Base-by-base conservation (phyloP, 2,888 invertebrate genomes). In the Oscheius sp. region DNA sequence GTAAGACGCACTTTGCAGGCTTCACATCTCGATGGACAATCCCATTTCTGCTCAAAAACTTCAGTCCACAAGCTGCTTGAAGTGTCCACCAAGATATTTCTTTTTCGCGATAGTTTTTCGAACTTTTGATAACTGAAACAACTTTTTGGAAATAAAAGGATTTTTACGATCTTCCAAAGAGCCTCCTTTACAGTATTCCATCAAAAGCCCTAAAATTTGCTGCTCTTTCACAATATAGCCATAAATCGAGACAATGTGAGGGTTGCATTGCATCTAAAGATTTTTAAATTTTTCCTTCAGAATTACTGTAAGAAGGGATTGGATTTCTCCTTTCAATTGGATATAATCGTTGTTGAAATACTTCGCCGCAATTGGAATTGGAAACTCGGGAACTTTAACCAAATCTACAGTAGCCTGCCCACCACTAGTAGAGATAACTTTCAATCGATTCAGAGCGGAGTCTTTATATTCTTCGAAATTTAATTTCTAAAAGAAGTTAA, bases 101-200 rank as follows among this genome's bases (percentile, higher is more conserved):
- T 15, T 2, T 29, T 29, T 52, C 27, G 0, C 10, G 0, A n/a
- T 52, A 52, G 0, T 27, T 25, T 3, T 27, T 52, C 29, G 5
- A 20, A 48, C 20, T 52, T 6, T 52, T 27, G n/a, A 52, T 27
- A 3, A 52, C 42, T 42, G 17, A 42, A 42, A 42, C 12, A 34
- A n/a, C n/a, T n/a, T n/a, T n/a, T n/a, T n/a, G n/a, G 37, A 12
- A 10, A 10, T 10, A 12, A 6, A 34, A 10, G 37, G 12, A 34
- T 12, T 34, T 6, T 6, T 27, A 29, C 25, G 8, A 52, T 27
- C 52, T 10, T 12, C 5, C n/a, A 52, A n/a, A 12, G 52, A 25
- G n/a, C 52, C 52, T 6, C 52, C 52, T 27, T 52, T 29, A 3
- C 52, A 52, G 29, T 27, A 52, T 52, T 52, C 52, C 52, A 52